These are phyloP conservation scores for Brachynemurus nebulosus DNA, from an alignment of 2,888 invertebrate species.

Conservation along the genomic window DNA sequence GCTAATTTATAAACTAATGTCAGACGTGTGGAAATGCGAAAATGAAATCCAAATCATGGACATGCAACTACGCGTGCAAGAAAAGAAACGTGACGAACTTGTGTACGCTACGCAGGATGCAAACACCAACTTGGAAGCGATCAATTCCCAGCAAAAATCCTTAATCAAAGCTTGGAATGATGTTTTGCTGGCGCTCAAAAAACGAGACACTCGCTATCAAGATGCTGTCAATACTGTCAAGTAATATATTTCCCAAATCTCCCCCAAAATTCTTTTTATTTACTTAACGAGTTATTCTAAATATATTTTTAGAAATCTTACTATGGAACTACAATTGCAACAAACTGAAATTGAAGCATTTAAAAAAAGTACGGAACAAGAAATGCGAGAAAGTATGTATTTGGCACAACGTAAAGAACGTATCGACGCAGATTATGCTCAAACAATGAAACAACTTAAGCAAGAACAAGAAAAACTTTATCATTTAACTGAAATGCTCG, in stretches of 20 bases:
- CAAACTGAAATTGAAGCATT: constrained; percentile 45
- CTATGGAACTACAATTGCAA: not conserved
- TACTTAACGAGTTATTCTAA: not conserved
- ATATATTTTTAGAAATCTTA: not conserved
- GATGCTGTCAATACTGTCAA: constrained; percentile 44
- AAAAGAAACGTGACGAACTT: constrained; percentile 42
- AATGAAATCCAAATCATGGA: constrained; percentile 46
- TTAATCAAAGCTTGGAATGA: constrained; percentile 61
- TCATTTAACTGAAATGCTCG: constrained; percentile 38
- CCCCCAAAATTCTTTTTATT: constrained; percentile 2
- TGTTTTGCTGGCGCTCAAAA: constrained; percentile 53
- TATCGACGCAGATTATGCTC: constrained; percentile 39
- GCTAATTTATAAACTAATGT: constrained; percentile 49
- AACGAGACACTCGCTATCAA: constrained; percentile 50
- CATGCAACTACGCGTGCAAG: constrained; percentile 51
- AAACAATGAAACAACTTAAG: constrained; percentile 33
- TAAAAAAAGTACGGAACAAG: constrained; percentile 48
- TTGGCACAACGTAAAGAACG: constrained; percentile 45
- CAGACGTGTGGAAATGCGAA: constrained; percentile 57
- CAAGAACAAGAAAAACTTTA: constrained; percentile 38
- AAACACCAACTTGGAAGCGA: constrained; percentile 56
- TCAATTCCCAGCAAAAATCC: constrained; percentile 54
- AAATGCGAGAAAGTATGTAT: constrained; percentile 52
- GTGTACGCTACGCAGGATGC: constrained; percentile 48
- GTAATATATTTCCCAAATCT: no score